Evolutionary conservation across 2,888 invertebrate species (phyloP), one percentile per base, ranked within the genome.

Genomic region (Belgica antarctica): DNA sequence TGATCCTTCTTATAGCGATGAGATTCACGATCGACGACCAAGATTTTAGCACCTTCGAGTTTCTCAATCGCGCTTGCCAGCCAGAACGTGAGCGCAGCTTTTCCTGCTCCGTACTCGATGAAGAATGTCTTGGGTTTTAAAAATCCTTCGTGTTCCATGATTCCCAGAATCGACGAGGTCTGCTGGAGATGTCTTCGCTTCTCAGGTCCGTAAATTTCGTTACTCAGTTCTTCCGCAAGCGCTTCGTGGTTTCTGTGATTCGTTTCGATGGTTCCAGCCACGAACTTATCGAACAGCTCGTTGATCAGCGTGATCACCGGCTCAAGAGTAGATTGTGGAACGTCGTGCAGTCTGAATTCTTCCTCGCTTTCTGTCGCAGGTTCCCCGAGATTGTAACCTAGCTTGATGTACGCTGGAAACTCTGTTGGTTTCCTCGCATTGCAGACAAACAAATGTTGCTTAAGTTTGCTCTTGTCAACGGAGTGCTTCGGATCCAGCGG

Each of bases 61-160:
- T 61, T 52, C 0, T 74, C 34, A 74, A 88, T 83, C 46, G 87
- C 84, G 73, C 82, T 82, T 19, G 88, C 87, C 70, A 90, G 78
- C 86, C 90, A 92, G 78, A 86, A 92, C 8, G 92, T 89, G 63
- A 94, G 77, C 74, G 89, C 88, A 0, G 92, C 94, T 84, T 90
- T 91, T n/a, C 94, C 94, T 10, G 94, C 94, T 0, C 94, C 94
- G 76, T 94, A 88, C 78, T 95, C 95, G 71, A 94, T 84, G 74
- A 86, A 94, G 78, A 90, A 89, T 0, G 89, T 88, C 22, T 83
- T 77, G 8, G 86, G 80, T 10, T 75, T 76, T 0, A 90, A 78
- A 46, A 93, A 81, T 1, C 83, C 80, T 71, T 85, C 82, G 0
- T 81, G 78, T 70, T 89, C 83, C 52, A 91, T 78, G 70, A 90